Evolutionary conservation across 2,888 invertebrate genomes (phyloP), one percentile per base, ranked within the genome.

Genomic region (Thelaira solivaga): DNA sequence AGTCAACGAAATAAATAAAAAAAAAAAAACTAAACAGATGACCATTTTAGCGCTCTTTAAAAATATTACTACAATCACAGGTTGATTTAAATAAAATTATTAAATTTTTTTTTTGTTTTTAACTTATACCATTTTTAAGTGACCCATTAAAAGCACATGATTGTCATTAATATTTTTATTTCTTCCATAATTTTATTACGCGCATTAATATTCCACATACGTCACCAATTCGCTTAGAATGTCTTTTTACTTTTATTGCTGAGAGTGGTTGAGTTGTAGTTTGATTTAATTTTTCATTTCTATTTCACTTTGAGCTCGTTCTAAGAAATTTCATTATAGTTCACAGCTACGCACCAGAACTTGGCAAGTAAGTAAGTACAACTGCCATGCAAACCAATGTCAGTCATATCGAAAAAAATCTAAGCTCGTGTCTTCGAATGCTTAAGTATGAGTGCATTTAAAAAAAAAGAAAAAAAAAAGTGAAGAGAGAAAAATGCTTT

Each of bases 191-290:
- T n/a, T n/a, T n/a, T n/a, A n/a, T n/a, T n/a, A n/a, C n/a, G n/a
- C n/a, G n/a, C n/a, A n/a, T 76, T 76, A 67, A 67, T 67, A 67
- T 76, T 53, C 29, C 41, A 61, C 55, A 61, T 76, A 71, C 49
- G 47, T 29, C 20, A 53, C n/a, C 29, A 34, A 26, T 13, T 6
- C 24, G 10, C 29, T 8, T 16, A 24, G 16, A 41, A 47, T 59
- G 8, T 57, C 16, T 59, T n/a, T n/a, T n/a, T n/a, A n/a, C n/a
- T n/a, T 22, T 11, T 26, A 13, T 36, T 2, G 10, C 39, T 13
- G 22, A 7, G 22, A 22, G 41, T 22, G n/a, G n/a, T 43, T 55
- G 26, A 26, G 53, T 67, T 53, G 57, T 26, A 51, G 43, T 59
- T 53, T 59, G 26, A 67, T 61, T 74, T 61, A 74, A 74, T 74